These are phyloP conservation scores for Leiothrix lutea DNA, from an alignment of 2,113 vertebrate genomes.

Conservation along the genomic window DNA sequence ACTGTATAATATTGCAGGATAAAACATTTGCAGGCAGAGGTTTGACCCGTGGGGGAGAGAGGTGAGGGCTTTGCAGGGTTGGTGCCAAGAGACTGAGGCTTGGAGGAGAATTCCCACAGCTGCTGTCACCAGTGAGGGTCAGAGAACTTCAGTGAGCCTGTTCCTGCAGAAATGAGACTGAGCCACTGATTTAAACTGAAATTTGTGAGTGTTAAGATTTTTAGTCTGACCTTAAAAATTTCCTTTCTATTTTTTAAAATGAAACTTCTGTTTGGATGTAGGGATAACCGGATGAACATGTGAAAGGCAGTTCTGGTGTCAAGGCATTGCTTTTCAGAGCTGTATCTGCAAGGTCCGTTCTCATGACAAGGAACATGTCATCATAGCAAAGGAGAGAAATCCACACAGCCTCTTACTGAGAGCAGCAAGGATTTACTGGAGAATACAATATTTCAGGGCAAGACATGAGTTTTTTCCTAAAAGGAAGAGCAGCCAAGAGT, in stretches of 20 bases:
- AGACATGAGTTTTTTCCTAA: not conserved
- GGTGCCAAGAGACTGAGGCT: not conserved
- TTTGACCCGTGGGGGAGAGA: not conserved
- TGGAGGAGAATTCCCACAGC: not conserved
- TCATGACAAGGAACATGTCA: not conserved
- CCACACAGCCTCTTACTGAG: not conserved
- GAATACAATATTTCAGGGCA: not conserved
- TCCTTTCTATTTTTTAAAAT: not conserved
- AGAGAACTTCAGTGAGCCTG: not conserved
- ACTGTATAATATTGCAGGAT: not conserved
- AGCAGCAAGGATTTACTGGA: not conserved
- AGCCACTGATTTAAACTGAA: not conserved
- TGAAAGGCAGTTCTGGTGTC: not conserved
- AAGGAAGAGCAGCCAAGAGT: not conserved
- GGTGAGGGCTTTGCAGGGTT: not conserved
- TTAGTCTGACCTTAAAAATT: not conserved
- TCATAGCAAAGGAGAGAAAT: not conserved
- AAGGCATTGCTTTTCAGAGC: not conserved
- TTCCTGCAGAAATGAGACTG: not conserved
- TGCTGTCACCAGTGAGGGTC: not conserved
- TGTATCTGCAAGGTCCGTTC: not conserved
- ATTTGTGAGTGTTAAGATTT: not conserved
- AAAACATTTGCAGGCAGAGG: not conserved
- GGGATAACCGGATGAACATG: not conserved
- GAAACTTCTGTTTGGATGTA: not conserved